A percentile compares a stretch with the other conserved stretches of the same genome.
Evolutionary conservation across 2,888 invertebrate species (phyloP).

Genomic region (Hyposoter dolosus): DNA sequence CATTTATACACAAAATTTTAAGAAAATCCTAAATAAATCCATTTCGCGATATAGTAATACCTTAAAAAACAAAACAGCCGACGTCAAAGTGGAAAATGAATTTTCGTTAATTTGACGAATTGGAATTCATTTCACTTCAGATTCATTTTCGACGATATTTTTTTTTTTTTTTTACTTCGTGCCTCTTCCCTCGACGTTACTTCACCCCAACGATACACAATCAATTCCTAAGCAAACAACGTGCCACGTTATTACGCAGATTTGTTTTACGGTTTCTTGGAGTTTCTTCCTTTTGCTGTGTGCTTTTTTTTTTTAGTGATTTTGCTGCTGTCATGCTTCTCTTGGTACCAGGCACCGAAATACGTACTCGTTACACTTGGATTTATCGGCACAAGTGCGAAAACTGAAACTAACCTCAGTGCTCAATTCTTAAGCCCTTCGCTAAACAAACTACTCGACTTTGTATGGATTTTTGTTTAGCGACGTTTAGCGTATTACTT

Average conservation of each 20-base stretch:
- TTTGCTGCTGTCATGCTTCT: slow-evolving; percentile 36
- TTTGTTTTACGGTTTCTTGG: slow-evolving; percentile 75
- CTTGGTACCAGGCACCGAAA: slow-evolving; percentile 61
- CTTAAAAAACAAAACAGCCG: too few species aligned
- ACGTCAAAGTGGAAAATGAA: too few species aligned
- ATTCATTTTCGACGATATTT: neutral
- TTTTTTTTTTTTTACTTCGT: neutral
- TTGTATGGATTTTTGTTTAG: neutral
- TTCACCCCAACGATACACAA: slow-evolving; percentile 7
- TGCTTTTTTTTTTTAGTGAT: slow-evolving; percentile 4
- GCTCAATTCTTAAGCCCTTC: neutral
- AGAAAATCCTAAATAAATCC: too few species aligned
- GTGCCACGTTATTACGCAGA: slow-evolving; percentile 72
- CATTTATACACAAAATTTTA: too few species aligned
- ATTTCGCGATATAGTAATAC: too few species aligned
- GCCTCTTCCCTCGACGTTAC: neutral
- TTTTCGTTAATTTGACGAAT: neutral
- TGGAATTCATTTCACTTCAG: neutral
- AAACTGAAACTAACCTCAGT: neutral
- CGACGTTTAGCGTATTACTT: neutral
- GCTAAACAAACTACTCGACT: neutral
- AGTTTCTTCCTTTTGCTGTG: slow-evolving; percentile 6
- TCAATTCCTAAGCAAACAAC: slow-evolving; percentile 59
- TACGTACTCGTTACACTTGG: neutral
- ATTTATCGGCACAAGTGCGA: slow-evolving; percentile 1